Evolutionary conservation across 1,140 invertebrate species (phyloP).

Genomic region (Rhopalosiphum padi): DNA sequence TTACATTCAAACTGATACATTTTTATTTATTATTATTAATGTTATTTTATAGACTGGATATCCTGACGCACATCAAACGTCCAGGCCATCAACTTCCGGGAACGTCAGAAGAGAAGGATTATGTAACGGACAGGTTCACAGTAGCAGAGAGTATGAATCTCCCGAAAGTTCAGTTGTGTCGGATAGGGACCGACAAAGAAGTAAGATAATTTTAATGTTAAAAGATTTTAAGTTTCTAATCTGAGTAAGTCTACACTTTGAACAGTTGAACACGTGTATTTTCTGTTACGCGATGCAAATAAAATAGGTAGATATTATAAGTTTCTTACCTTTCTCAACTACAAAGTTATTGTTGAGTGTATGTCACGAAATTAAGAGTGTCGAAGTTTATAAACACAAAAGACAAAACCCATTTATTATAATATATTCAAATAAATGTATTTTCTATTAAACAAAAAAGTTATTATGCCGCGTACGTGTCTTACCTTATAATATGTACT

Average conservation of each 20-base stretch:
- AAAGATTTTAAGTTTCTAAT: background rate
- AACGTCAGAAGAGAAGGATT: conserved; percentile 39
- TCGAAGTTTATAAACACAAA: background rate
- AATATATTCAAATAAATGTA: conserved; percentile 21
- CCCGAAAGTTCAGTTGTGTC: conserved; percentile 30
- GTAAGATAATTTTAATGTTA: conserved; percentile 22
- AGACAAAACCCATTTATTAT: background rate
- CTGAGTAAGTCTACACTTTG: background rate
- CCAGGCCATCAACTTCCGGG: conserved; percentile 39
- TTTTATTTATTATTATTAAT: conserved; percentile 20
- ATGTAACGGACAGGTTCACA: conserved; percentile 46
- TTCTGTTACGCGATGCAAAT: background rate
- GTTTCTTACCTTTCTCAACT: background rate
- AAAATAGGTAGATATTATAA: background rate
- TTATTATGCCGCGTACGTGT: background rate
- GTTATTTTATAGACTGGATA: conserved; percentile 43
- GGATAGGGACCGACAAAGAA: conserved; percentile 34
- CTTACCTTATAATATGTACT: background rate
- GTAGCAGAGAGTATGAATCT: conserved; percentile 27
- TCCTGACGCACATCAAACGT: conserved; percentile 44
- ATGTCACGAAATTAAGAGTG: background rate
- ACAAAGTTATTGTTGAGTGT: background rate
- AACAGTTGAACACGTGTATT: background rate
- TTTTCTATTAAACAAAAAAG: conserved; percentile 1
- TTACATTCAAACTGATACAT: background rate